Conservation (phyloP, 2,113 vertebrate genomes). For the Triplophysa siluroides region DNA sequence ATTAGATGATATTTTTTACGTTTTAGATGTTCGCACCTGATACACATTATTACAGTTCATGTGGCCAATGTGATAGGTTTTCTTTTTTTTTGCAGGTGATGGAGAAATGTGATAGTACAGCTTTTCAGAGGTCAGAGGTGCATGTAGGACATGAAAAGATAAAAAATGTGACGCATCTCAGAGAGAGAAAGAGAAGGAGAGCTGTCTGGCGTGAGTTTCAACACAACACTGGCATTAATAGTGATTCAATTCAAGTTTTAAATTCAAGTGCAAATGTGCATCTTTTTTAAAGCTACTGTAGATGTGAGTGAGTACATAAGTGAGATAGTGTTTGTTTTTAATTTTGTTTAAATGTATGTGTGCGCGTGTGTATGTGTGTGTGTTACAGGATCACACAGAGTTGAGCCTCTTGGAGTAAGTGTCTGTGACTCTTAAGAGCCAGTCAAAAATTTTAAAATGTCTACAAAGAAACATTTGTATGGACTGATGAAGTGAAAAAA, state of each 20-base stretch:
- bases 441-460: constrained; percentile 50
- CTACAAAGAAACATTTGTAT: no score
- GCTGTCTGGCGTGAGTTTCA: constrained; percentile 69
- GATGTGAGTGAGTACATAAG: background rate
- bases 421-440: constrained; percentile 64
- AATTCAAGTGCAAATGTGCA: background rate
- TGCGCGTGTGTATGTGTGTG: constrained; percentile 8
- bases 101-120: constrained; percentile 69
- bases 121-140: constrained; percentile 45
- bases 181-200: constrained; percentile 73
- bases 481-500: background rate
- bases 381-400: constrained; percentile 68
- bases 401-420: constrained; percentile 70
- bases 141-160: constrained; percentile 43
- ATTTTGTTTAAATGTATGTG: background rate
- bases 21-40: no score
- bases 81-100: constrained; percentile 73
- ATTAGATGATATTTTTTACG: background rate
- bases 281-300: no score
- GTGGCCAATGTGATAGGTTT: background rate
- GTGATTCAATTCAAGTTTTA: background rate
- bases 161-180: constrained; percentile 46
- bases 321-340: constrained; percentile 22
- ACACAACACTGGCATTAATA: background rate
- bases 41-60: no score